These are phyloP conservation scores for Tyria jacobaeae DNA, from an alignment of 2,888 invertebrate genomes.

Conservation along the genomic window DNA sequence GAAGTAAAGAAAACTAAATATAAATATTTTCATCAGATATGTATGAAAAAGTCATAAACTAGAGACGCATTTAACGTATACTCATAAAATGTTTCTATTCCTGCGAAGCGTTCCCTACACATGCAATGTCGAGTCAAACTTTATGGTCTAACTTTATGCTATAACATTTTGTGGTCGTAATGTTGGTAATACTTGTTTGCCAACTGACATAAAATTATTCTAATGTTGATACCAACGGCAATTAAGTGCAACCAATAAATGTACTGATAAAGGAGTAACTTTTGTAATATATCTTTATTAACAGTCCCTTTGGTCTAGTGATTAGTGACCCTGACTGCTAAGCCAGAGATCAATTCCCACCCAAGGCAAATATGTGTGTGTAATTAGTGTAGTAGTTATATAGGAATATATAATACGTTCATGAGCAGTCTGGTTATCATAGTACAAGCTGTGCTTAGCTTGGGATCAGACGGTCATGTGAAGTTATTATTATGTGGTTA, in stretches of 20 bases:
- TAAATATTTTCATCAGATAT: not conserved
- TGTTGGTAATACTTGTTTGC: slow-evolving; percentile 13
- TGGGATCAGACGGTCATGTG: no score
- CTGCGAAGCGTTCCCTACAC: slow-evolving; percentile 26
- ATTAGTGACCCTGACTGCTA: no score
- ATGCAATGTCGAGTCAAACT: slow-evolving; percentile 12
- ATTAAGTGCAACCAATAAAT: not conserved
- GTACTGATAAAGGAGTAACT: not conserved
- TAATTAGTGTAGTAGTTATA: no score
- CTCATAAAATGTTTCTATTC: slow-evolving; percentile 29
- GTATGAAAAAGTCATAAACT: slow-evolving; percentile 7
- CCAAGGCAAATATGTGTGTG: no score
- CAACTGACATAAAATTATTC: slow-evolving; percentile 10
- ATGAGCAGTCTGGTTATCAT: no score
- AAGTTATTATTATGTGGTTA: no score
- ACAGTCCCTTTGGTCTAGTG: no score
- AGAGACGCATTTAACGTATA: slow-evolving; percentile 16
- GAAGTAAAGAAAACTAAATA: not conserved
- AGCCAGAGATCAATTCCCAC: no score
- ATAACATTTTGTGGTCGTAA: slow-evolving; percentile 18
- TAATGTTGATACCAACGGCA: not conserved
- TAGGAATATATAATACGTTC: no score
- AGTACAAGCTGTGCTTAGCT: no score
- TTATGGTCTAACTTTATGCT: slow-evolving; percentile 16
- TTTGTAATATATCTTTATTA: no score